Evolutionary conservation across 2,888 invertebrate genomes (phyloP).

Genomic region (Auanema sp.): DNA sequence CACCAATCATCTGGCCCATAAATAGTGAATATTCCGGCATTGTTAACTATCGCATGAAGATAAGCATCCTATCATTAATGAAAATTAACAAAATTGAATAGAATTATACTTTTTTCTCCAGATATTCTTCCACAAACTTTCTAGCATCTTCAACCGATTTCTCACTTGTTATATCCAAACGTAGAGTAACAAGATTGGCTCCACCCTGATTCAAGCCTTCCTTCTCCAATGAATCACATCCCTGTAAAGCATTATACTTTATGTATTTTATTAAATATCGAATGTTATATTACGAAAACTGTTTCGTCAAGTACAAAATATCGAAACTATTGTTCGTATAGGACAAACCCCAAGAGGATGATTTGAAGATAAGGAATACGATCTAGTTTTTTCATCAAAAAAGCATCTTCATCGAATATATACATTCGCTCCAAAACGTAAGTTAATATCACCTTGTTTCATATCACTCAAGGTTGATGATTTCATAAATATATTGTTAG

Average conservation of each 20-base stretch:
- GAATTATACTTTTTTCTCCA: slow-evolving; percentile 27
- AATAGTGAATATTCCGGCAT: slow-evolving; percentile 82
- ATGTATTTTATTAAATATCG: background rate
- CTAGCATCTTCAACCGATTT: slow-evolving; percentile 77
- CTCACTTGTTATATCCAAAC: slow-evolving; percentile 69
- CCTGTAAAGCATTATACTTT: slow-evolving; percentile 21
- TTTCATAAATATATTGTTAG: too few relatives aligned
- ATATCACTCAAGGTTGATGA: too few relatives aligned
- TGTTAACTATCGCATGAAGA: slow-evolving; percentile 88
- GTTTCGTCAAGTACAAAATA: too few relatives aligned
- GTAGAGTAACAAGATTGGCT: slow-evolving; percentile 71
- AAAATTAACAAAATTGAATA: slow-evolving; percentile 70
- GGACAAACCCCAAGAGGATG: too few relatives aligned
- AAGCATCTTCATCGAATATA: too few relatives aligned
- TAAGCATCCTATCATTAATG: slow-evolving; percentile 76
- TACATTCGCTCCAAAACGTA: too few relatives aligned
- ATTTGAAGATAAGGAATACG: too few relatives aligned
- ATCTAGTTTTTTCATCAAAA: too few relatives aligned
- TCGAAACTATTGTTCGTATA: too few relatives aligned
- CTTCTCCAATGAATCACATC: slow-evolving; percentile 24
- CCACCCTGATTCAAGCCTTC: slow-evolving; percentile 14
- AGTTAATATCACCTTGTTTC: too few relatives aligned
- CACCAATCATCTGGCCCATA: slow-evolving; percentile 91
- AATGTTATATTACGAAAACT: too few relatives aligned
- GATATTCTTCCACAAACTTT: slow-evolving; percentile 67